phyloP scores from a whole-genome alignment of 2,888 invertebrate genomes.

The Ophion slaviceki region DNA sequence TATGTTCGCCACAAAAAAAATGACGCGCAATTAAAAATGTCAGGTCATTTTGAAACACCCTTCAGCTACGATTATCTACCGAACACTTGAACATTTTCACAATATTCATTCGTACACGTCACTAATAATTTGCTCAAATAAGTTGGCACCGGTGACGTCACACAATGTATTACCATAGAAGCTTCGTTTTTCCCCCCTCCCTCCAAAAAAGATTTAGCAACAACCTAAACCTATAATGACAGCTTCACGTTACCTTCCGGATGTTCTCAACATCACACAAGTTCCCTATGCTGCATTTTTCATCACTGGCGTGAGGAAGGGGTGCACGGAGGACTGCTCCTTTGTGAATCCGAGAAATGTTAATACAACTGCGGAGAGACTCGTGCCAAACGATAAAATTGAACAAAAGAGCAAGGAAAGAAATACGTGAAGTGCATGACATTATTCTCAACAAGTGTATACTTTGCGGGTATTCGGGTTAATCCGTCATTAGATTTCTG shows the following conservation, averaged over 20 bases:
- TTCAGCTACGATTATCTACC: no score
- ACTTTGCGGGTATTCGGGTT: slow-evolving; percentile 44
- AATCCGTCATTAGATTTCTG: slow-evolving; percentile 52
- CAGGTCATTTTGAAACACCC: no score
- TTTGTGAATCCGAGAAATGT: background rate
- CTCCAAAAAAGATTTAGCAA: no score
- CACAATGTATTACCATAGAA: no score
- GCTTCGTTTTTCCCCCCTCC: no score
- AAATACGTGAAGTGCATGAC: slow-evolving; percentile 32
- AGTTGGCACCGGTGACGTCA: no score
- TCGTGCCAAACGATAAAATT: slow-evolving; percentile 4
- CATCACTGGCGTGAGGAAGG: background rate
- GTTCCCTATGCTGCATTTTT: background rate
- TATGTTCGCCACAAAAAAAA: no score
- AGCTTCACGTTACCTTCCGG: background rate
- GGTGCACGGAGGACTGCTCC: background rate
- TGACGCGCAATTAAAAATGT: no score
- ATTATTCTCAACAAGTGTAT: slow-evolving; percentile 37
- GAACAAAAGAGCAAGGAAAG: background rate
- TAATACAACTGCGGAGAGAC: slow-evolving; percentile 1
- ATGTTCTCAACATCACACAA: background rate
- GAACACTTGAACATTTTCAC: no score
- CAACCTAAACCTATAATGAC: background rate
- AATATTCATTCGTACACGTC: no score
- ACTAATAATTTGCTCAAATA: no score